Percentiles rank a stretch among this genome's conserved stretches.
Conservation (phyloP, 2,797 vertebrate genomes). For the Sorex maritimensis region DNA sequence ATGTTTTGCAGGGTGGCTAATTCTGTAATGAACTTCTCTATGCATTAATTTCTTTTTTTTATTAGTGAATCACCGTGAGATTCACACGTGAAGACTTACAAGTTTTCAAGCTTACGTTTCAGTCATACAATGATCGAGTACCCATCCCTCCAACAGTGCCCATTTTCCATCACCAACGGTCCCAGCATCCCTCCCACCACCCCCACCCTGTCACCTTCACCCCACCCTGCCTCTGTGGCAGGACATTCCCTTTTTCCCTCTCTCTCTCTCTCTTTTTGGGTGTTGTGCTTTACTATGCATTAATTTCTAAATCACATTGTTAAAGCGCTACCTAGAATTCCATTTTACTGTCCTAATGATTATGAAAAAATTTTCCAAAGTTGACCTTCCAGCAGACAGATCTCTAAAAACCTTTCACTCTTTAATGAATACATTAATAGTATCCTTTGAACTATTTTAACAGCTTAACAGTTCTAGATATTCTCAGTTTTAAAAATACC, state of each 20-base stretch:
- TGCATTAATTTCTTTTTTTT: slow-evolving; percentile 18
- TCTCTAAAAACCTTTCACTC: background rate
- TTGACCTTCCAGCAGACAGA: background rate
- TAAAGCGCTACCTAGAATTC: slow-evolving; percentile 55
- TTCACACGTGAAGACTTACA: no score
- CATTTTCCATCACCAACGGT: no score
- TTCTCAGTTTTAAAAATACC: slow-evolving; percentile 15
- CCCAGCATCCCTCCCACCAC: no score
- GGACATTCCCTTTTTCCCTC: no score
- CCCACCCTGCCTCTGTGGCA: no score
- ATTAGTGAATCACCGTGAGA: no score
- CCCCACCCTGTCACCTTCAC: no score
- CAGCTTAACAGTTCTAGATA: background rate
- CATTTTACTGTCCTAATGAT: slow-evolving; percentile 32
- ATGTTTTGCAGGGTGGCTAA: slow-evolving; percentile 60
- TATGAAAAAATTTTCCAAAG: slow-evolving; percentile 18
- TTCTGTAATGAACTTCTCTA: slow-evolving; percentile 41
- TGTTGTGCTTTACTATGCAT: background rate
- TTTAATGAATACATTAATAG: background rate
- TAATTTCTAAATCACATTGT: slow-evolving; percentile 64
- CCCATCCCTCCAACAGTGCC: no score
- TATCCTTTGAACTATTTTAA: background rate
- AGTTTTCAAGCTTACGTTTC: no score
- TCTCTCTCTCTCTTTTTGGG: no score
- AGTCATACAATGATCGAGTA: no score